Conservation (phyloP, 2,113 vertebrate species). For the Apodemus sylvaticus region DNA sequence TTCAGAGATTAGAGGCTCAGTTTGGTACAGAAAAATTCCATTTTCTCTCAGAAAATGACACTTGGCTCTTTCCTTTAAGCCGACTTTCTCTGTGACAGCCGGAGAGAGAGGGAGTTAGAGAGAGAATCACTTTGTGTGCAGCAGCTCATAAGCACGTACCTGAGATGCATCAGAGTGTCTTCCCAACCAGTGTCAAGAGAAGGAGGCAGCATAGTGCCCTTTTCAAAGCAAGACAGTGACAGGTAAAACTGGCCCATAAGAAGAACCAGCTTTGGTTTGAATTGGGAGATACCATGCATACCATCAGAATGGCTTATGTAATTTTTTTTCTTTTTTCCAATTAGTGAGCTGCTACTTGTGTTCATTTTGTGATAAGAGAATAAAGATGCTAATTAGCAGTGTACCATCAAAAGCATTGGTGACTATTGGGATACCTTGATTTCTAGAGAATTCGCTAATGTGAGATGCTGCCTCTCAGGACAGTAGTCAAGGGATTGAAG, state of each 20-base stretch:
- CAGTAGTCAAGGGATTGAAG: background rate
- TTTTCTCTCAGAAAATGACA: slow-evolving; percentile 56
- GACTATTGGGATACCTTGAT: background rate
- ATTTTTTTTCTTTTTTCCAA: background rate
- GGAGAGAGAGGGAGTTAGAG: background rate
- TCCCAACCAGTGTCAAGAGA: background rate
- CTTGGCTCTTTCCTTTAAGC: background rate
- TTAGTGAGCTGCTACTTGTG: background rate
- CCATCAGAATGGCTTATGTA: background rate
- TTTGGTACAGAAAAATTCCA: background rate
- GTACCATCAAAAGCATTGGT: background rate
- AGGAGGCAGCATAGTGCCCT: background rate
- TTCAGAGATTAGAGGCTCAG: background rate
- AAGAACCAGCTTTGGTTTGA: background rate
- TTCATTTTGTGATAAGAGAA: no score
- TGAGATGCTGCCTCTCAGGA: background rate
- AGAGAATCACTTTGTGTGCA: background rate
- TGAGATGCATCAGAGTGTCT: background rate
- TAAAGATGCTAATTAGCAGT: background rate
- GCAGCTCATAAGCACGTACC: background rate
- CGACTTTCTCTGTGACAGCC: background rate
- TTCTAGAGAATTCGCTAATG: background rate
- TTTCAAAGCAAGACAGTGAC: background rate
- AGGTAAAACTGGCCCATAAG: background rate
- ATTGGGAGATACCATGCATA: fast-evolving